Base-by-base conservation (phyloP, 1,140 invertebrate genomes). In the Cyclina sinensis region DNA sequence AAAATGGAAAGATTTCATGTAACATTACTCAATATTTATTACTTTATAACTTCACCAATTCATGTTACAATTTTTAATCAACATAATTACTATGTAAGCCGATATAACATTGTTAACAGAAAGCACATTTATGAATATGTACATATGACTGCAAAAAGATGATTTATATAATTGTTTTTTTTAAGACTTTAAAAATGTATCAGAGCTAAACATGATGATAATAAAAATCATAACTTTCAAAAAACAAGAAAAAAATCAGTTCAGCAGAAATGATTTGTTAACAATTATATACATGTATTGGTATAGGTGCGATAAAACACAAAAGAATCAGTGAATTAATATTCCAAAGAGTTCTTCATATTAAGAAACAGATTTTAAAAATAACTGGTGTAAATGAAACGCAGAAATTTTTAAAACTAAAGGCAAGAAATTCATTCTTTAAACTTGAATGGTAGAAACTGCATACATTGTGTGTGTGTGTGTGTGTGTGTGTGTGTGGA, bases 1-100 rank as follows among this genome's bases (percentile, higher is more conserved):
- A n/a, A n/a, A n/a, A n/a, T n/a, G n/a, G n/a, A n/a, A n/a, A n/a
- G n/a, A 43, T 14, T 7, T 43, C 43, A 57, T 30, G 39, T 78
- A 78, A 78, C 74, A 78, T 78, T 78, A 78, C 74, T 78, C 74
- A 78, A 70, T 78, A 78, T 78, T 78, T 78, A 78, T 78, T 78
- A 78, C 74, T 78, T 78, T 48, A 78, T 78, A 78, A 78, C 46
- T 78, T 78, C 74, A 78, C 74, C 74, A 78, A 78, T 51, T 48
- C 43, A 51, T 78, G 74, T 78, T 78, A 78, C 74, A 54, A 51
- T 51, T 54, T 78, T 78, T 78, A 51, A 78, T 78, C 74, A 78
- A 78, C 74, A 78, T 35, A 57, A 78, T 78, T 78, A 78, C 74
- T 78, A 78, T 78, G 43, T 54, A 78, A 78, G 74, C 43, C 16